Conservation (phyloP, 2,888 invertebrate genomes). For the Dioctria linearis region DNA sequence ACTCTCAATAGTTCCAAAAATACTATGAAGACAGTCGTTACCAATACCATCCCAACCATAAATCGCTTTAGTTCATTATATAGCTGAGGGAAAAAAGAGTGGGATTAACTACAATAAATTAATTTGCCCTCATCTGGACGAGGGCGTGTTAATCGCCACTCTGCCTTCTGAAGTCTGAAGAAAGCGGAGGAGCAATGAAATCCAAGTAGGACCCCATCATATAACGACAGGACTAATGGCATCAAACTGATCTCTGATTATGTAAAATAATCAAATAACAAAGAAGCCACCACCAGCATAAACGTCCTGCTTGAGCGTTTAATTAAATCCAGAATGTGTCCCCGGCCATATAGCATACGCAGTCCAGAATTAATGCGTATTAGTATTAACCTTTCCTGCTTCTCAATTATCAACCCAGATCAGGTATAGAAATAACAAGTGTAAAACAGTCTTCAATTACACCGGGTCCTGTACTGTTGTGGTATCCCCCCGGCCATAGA, state of each 20-base stretch:
- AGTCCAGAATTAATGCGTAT: slow-evolving; percentile 36
- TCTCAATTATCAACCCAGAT: slow-evolving; percentile 54
- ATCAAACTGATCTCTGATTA: slow-evolving; percentile 55
- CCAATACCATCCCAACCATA: slow-evolving; percentile 40
- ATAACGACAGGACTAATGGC: slow-evolving; percentile 41
- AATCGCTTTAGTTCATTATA: slow-evolving; percentile 55
- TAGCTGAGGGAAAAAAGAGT: slow-evolving; percentile 50
- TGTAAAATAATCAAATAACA: slow-evolving; percentile 58
- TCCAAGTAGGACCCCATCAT: slow-evolving; percentile 42
- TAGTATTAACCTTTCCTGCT: slow-evolving; percentile 41
- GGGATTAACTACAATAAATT: slow-evolving; percentile 57
- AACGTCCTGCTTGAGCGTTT: slow-evolving; percentile 55
- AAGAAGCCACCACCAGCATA: slow-evolving; percentile 45
- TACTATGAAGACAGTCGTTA: neutral
- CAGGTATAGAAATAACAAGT: slow-evolving; percentile 58
- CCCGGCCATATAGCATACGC: neutral
- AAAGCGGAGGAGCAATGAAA: slow-evolving; percentile 32
- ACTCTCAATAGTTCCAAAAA: neutral
- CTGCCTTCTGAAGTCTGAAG: slow-evolving; percentile 18
- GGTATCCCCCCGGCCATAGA: slow-evolving; percentile 12
- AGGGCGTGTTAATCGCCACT: slow-evolving; percentile 57
- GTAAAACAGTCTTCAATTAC: slow-evolving; percentile 58
- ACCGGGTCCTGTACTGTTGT: slow-evolving; percentile 8
- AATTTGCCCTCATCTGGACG: slow-evolving; percentile 56
- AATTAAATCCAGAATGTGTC: slow-evolving; percentile 54